phyloP scores from a whole-genome alignment of 1,140 invertebrate genomes.

The Sminthurinus signatus region DNA sequence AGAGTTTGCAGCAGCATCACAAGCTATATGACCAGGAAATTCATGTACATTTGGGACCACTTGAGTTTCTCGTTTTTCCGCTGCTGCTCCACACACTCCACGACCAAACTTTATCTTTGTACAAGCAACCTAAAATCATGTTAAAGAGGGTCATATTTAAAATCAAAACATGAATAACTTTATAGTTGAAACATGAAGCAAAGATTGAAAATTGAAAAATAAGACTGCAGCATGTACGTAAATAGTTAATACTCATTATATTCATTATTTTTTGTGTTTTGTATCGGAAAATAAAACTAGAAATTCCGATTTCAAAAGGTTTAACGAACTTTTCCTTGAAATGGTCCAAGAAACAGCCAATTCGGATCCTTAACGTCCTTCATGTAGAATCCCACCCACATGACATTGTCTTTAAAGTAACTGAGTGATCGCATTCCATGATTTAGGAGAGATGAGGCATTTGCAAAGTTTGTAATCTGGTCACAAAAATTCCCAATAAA shows the following conservation, averaged over 20 bases:
- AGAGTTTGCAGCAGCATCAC: conserved; percentile 19
- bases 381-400: conserved; percentile 29
- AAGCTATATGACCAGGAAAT: conserved; percentile 33
- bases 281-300: no score
- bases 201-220: no score
- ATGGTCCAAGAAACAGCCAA: conserved; percentile 16
- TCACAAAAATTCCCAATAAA: no score
- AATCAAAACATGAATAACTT: no score
- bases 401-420: conserved; percentile 17
- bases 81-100: conserved; percentile 29
- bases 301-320: no score
- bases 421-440: conserved; percentile 14
- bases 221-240: no score
- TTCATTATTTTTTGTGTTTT: no score
- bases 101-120: conserved; percentile 24
- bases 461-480: conserved; percentile 25
- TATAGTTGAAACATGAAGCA: not conserved
- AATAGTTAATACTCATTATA: no score
- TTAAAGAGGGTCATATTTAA: not conserved
- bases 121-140: conserved; percentile 16
- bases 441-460: conserved; percentile 24
- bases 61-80: conserved; percentile 14
- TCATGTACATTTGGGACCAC: conserved; percentile 26
- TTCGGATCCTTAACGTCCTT: conserved; percentile 8
- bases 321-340: conserved; percentile 23